Conservation (phyloP, 2,888 invertebrate species). For the Tridacna gigas region DNA sequence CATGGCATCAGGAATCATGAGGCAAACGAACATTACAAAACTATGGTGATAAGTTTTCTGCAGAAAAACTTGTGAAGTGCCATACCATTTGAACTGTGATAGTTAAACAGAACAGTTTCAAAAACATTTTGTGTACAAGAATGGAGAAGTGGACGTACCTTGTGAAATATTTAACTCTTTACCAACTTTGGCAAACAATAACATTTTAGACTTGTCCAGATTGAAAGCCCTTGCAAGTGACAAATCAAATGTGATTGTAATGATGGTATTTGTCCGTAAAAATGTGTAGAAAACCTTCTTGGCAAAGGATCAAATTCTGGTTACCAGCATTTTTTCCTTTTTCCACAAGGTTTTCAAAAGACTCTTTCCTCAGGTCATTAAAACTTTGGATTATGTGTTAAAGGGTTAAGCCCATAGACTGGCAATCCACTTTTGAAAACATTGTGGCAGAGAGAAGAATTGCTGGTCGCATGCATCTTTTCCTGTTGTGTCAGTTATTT, state of each 20-base stretch:
- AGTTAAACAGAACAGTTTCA: neutral
- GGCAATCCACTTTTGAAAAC: too few species aligned
- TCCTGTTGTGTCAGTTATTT: too few species aligned
- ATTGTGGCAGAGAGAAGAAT: too few species aligned
- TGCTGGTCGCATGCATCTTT: too few species aligned
- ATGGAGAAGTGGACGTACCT: neutral
- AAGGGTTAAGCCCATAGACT: too few species aligned
- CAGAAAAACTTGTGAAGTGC: slow-evolving; percentile 87
- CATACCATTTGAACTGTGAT: neutral
- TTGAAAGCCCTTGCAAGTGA: too few species aligned
- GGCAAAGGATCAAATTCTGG: neutral
- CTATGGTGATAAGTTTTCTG: slow-evolving; percentile 95
- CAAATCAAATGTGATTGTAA: too few species aligned
- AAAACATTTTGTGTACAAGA: neutral
- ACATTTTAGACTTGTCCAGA: too few species aligned
- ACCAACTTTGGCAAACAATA: neutral
- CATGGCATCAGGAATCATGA: slow-evolving; percentile 97
- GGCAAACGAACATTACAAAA: slow-evolving; percentile 98
- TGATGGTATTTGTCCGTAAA: too few species aligned
- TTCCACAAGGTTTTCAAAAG: neutral
- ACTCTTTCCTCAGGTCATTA: too few species aligned
- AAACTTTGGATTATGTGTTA: too few species aligned
- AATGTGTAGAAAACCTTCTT: neutral
- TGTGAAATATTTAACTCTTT: neutral
- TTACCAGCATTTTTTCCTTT: neutral